Evolutionary conservation across 2,797 vertebrate species (phyloP), one percentile per base, ranked within the genome.

Genomic region (Enteromius thamalakanensis): DNA sequence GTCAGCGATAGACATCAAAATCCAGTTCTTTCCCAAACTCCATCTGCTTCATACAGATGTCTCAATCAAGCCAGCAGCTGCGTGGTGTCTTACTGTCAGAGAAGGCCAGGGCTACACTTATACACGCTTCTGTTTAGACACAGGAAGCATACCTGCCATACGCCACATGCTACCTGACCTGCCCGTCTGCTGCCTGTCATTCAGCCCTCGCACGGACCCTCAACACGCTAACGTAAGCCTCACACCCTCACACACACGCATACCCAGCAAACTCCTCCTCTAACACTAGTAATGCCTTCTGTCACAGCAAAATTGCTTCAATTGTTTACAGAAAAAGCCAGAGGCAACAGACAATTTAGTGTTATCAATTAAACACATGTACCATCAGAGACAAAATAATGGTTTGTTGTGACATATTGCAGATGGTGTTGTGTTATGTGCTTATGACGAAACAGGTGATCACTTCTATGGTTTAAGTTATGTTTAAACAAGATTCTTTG

Each of bases 1-100:
- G 87, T 87, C 89, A 87, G 76, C 82, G 86, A 87, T 87, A 87
- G 88, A 90, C 88, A 88, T 90, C 71, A 86, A 87, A 37, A 84
- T 71, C 81, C 65, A 76, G 78, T 86, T 88, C 86, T 84, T 88
- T 84, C 79, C 60, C 34, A 88, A 84, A 79, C 79, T 89, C 89
- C 89, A 90, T 88, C 89, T 89, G 88, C 82, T 84, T 87, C 79
- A 87, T 90, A 87, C 90, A 89, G 89, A 90, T 90, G 89, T 89
- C 88, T 90, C 89, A 90, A 89, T 90, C 89, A 90, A 88, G 87
- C 85, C 84, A 90, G 87, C 90, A 91, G 88, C 89, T 89, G 88
- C 82, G 84, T 82, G 74, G 86, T 88, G 86, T 90, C 89, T 87
- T 80, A 80, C 85, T 87, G 86, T 80, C 86, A 75, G 79, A 37